These are phyloP conservation scores for Axis porcinus DNA, from an alignment of 2,113 vertebrate species.

Conservation along the genomic window DNA sequence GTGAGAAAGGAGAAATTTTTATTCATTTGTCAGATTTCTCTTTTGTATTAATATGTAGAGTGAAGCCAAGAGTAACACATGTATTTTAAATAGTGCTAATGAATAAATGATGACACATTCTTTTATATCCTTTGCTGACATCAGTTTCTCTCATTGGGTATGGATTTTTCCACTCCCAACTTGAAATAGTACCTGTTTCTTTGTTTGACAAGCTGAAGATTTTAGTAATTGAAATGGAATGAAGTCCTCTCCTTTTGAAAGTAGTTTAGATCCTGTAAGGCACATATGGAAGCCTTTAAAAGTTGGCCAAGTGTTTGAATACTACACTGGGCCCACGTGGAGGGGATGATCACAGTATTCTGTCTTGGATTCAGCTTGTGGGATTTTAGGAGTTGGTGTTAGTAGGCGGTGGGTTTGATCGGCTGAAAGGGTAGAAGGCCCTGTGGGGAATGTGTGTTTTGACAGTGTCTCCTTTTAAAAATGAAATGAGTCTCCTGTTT, in stretches of 20 bases:
- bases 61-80: not conserved
- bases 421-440: not conserved
- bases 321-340: not conserved
- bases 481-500: constrained; percentile 34
- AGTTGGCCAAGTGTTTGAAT: not conserved
- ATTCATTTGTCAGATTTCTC: not conserved
- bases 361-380: not conserved
- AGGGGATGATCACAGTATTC: not conserved
- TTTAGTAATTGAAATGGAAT: not conserved
- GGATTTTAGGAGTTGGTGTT: not conserved
- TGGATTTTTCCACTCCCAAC: not conserved
- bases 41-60: not conserved
- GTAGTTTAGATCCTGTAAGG: not conserved
- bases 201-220: constrained; percentile 26
- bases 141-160: not conserved
- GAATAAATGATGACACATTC: not conserved
- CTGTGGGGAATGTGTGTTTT: constrained; percentile 37
- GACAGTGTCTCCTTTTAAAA: constrained; percentile 42
- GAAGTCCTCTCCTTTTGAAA: not conserved
- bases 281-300: constrained; percentile 19
- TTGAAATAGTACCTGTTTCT: not conserved
- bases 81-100: constrained; percentile 7
- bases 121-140: not conserved
- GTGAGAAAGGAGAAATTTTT: not conserved
- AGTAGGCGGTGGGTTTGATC: not conserved